Percentiles rank a stretch among this genome's conserved stretches.
Evolutionary conservation across 1,140 invertebrate genomes (phyloP).

Genomic region (Brevipalpus yothersi): DNA sequence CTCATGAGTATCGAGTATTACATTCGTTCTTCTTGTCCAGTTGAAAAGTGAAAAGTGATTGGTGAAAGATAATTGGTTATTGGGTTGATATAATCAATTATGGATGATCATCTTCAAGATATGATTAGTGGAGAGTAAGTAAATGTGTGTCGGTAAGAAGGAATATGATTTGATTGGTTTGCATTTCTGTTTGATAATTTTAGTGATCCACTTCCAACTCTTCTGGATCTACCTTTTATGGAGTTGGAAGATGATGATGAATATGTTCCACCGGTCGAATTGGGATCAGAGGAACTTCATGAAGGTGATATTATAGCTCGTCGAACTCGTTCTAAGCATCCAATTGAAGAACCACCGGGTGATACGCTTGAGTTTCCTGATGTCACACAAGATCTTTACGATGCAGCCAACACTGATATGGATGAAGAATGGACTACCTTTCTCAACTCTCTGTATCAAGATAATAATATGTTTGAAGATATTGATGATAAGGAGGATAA

Average conservation of each 20-base stretch:
- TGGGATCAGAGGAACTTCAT: neutral
- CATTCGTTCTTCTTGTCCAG: too few species aligned
- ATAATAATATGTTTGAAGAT: neutral
- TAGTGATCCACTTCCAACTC: too few species aligned
- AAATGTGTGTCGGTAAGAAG: too few species aligned
- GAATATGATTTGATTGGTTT: too few species aligned
- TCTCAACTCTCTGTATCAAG: neutral
- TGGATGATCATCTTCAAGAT: too few species aligned
- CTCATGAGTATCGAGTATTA: too few species aligned
- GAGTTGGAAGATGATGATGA: slow-evolving; percentile 1
- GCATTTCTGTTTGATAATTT: too few species aligned
- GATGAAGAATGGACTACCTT: neutral
- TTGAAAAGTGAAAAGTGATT: too few species aligned
- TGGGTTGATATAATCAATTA: too few species aligned
- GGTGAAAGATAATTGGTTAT: too few species aligned
- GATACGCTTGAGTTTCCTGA: neutral
- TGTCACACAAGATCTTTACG: neutral
- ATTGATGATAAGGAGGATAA: neutral
- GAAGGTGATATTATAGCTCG: neutral
- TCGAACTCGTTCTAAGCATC: neutral
- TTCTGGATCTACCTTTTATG: neutral
- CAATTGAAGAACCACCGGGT: neutral
- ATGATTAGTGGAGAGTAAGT: too few species aligned
- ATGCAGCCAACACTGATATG: neutral
- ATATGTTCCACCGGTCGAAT: neutral